These are phyloP conservation scores for Colletes gigas DNA, from an alignment of 1,140 invertebrate species.

Conservation along the genomic window DNA sequence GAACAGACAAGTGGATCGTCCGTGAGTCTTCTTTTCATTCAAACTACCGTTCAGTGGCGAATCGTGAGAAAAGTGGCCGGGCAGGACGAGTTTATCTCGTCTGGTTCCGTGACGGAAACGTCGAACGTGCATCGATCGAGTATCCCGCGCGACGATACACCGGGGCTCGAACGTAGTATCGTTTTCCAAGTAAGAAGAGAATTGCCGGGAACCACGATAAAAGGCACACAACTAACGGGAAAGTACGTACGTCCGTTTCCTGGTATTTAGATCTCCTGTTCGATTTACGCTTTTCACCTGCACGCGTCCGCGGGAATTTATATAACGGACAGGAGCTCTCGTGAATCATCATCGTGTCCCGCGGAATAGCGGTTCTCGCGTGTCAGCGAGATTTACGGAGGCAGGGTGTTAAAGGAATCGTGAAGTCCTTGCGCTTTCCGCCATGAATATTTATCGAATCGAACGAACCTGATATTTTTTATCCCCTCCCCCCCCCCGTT, in stretches of 20 bases:
- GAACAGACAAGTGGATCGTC: too few species aligned
- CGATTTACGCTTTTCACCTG: conserved; percentile 8
- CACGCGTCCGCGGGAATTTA: conserved; percentile 14
- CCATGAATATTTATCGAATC: conserved; percentile 45
- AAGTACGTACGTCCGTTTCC: conserved; percentile 18
- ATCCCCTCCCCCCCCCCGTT: too few species aligned
- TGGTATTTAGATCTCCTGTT: background rate
- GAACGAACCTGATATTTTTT: too few species aligned
- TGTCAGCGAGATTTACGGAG: background rate
- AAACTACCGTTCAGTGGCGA: too few species aligned
- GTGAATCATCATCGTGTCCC: conserved; percentile 30
- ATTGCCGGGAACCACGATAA: background rate
- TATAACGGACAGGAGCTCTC: conserved; percentile 27
- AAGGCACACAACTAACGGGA: conserved; percentile 6
- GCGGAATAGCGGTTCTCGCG: conserved; percentile 38
- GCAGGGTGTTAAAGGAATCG: conserved; percentile 14
- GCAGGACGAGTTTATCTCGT: background rate
- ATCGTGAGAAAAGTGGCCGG: too few species aligned
- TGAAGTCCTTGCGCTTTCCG: conserved; percentile 29
- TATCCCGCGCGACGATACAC: background rate
- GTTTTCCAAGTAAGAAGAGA: conserved; percentile 1
- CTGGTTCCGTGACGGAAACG: background rate
- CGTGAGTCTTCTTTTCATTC: too few species aligned
- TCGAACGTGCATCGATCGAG: background rate
- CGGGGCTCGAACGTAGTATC: background rate